A percentile compares a stretch with the other conserved stretches of the same genome.
These are phyloP conservation scores for Monopterus albus DNA, from an alignment of 2,113 vertebrate genomes.

Conservation along the genomic window DNA sequence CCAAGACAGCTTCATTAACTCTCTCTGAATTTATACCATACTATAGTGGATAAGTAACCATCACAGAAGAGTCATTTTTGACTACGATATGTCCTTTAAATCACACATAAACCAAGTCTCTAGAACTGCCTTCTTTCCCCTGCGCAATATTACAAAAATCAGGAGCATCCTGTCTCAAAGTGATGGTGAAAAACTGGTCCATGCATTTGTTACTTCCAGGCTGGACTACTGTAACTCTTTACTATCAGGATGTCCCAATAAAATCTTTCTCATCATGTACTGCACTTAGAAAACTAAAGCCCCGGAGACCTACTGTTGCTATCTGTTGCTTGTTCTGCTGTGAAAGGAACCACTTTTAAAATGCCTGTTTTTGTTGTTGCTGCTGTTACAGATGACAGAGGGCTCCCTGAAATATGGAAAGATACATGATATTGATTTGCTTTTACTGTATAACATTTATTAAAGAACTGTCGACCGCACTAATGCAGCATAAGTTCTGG, in stretches of 20 bases:
- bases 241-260: too few relatives aligned
- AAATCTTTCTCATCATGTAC: conserved; percentile 11
- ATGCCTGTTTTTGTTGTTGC: conserved; percentile 26
- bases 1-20: background rate
- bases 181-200: too few relatives aligned
- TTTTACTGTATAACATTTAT: conserved; percentile 32
- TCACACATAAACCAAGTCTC: too few relatives aligned
- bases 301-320: too few relatives aligned
- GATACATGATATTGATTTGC: conserved; percentile 60
- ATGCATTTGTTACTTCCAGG: too few relatives aligned
- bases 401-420: conserved; percentile 33
- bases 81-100: too few relatives aligned
- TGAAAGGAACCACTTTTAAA: conserved; percentile 24
- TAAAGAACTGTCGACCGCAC: conserved; percentile 40
- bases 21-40: conserved; percentile 2
- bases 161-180: too few relatives aligned
- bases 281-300: too few relatives aligned
- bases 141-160: too few relatives aligned
- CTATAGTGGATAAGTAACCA: background rate
- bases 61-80: too few relatives aligned
- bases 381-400: conserved; percentile 45
- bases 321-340: background rate
- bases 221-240: too few relatives aligned
- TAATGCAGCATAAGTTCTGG: conserved; percentile 3
- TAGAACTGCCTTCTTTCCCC: too few relatives aligned